phyloP scores from a whole-genome alignment of 2,113 vertebrate species.

The Amphilophus citrinellus region DNA sequence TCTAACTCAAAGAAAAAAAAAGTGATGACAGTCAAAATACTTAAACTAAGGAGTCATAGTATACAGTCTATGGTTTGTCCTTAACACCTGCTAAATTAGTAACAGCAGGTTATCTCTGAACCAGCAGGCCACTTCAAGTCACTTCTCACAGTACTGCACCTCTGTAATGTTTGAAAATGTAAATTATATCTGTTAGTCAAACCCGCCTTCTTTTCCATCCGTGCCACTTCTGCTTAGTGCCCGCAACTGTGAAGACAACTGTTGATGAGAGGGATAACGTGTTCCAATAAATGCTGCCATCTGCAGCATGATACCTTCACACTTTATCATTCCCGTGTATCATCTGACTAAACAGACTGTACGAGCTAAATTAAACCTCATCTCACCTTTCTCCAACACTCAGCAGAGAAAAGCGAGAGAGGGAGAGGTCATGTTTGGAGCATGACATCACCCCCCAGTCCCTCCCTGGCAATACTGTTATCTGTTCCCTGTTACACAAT shows the following conservation, averaged over 20 bases:
- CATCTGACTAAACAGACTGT: slow-evolving; percentile 73
- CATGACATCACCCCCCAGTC: slow-evolving; percentile 73
- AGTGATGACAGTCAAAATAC: not conserved
- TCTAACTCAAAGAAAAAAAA: not conserved
- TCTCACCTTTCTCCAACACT: slow-evolving; percentile 74
- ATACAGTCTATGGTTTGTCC: not conserved
- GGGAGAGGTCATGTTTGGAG: slow-evolving; percentile 75
- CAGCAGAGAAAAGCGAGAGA: slow-evolving; percentile 54
- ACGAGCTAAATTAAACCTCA: slow-evolving; percentile 72
- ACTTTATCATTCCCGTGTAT: slow-evolving; percentile 68
- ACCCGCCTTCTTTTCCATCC: slow-evolving; percentile 16
- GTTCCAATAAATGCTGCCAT: slow-evolving; percentile 48
- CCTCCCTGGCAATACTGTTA: slow-evolving; percentile 59
- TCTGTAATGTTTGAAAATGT: not conserved
- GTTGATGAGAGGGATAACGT: slow-evolving; percentile 27
- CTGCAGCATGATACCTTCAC: slow-evolving; percentile 66
- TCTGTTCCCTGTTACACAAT: slow-evolving; percentile 76
- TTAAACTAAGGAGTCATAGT: not conserved
- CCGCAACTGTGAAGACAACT: slow-evolving; percentile 24
- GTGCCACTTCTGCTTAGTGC: not conserved
- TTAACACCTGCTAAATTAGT: slow-evolving; percentile 25
- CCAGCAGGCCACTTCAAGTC: not conserved
- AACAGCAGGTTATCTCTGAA: not conserved
- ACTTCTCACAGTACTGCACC: not conserved
- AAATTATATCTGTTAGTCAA: not conserved